A percentile compares a stretch with the other conserved stretches of the same genome.
Conservation (phyloP, 2,888 invertebrate genomes). For the Leptopilina syphax region DNA sequence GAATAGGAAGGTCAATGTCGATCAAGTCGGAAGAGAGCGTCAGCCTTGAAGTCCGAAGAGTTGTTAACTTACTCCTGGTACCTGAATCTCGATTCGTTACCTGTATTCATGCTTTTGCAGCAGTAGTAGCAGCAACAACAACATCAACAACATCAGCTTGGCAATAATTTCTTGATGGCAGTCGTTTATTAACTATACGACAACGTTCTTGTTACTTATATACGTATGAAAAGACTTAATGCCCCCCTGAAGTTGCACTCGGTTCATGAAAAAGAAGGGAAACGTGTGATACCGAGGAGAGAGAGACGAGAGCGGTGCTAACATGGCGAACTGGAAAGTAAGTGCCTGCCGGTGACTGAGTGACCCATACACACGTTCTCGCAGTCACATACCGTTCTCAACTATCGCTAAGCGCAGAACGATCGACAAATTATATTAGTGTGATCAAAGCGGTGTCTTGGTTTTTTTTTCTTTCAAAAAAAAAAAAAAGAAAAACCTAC, state of each 20-base stretch:
- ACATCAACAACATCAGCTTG: background rate
- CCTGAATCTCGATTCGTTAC: conserved; percentile 12
- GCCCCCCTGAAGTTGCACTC: conserved; percentile 42
- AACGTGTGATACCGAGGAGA: conserved; percentile 32
- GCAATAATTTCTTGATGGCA: conserved; percentile 17
- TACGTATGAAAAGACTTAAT: background rate
- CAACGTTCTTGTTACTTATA: background rate
- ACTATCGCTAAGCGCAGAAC: conserved; percentile 60
- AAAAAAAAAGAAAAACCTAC: background rate
- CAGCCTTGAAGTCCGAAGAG: conserved; percentile 34
- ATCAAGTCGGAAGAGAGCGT: conserved; percentile 37
- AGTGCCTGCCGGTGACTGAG: conserved; percentile 66
- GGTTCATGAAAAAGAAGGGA: conserved; percentile 50
- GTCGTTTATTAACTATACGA: conserved; percentile 7
- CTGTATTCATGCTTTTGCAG: background rate
- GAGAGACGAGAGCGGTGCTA: conserved; percentile 58
- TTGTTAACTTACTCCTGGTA: conserved; percentile 18
- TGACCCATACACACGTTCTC: conserved; percentile 65
- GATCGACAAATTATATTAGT: conserved; percentile 45
- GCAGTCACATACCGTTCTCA: conserved; percentile 66
- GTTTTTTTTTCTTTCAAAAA: background rate
- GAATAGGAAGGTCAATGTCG: conserved; percentile 40
- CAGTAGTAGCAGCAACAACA: background rate
- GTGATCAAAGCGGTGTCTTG: conserved; percentile 20
- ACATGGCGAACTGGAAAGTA: conserved; percentile 70